Evolutionary conservation across 2,888 invertebrate species (phyloP), one percentile per base, ranked within the genome.

Genomic region (Branchipolynoe longqiensis): DNA sequence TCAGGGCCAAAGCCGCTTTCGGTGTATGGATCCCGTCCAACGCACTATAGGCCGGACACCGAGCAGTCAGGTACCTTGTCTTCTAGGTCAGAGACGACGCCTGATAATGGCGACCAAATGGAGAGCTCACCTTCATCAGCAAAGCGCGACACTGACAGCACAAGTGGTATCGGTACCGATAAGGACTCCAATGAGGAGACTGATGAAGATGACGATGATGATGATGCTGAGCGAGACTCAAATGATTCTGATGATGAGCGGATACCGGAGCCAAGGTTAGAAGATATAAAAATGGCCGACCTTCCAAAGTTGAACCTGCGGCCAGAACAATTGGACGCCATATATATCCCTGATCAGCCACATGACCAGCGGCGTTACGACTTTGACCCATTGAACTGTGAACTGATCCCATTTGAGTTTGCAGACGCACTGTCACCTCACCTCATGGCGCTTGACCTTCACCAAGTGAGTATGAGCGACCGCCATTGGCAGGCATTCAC

Each of bases 311-410:
- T 91, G 6, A 88, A 90, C 86, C 88, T 92, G 12, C 88, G 91
- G 82, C 92, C 92, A 0, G 92, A 92, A 83, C 90, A 89, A 85
- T 86, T 91, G 62, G 92, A 92, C 87, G 88, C 89, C 56, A 86
- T 91, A 69, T 89, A 91, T 84, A 88, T 90, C n/a, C 91, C 91
- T 0, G 90, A 90, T 64, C 89, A 90, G 38, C 89, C 89, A 59
- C 88, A 89, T 36, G 91, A 92, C 83, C 89, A 90, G 88, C 87
- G 90, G 8, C 89, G 90, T 54, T 92, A 90, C 83, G 92, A 92
- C 84, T 92, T 92, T 86, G 91, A 91, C 86, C 91, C 90, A 62
- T 88, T 89, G 33, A 90, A 90, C 33, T 87, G 89, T 25, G 91
- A 91, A 25, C 38, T 89, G 48, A 91, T 91, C 0, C 87, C 89